These are phyloP conservation scores for Peromyscus eremicus DNA, from an alignment of 2,797 vertebrate genomes.

Conservation along the genomic window DNA sequence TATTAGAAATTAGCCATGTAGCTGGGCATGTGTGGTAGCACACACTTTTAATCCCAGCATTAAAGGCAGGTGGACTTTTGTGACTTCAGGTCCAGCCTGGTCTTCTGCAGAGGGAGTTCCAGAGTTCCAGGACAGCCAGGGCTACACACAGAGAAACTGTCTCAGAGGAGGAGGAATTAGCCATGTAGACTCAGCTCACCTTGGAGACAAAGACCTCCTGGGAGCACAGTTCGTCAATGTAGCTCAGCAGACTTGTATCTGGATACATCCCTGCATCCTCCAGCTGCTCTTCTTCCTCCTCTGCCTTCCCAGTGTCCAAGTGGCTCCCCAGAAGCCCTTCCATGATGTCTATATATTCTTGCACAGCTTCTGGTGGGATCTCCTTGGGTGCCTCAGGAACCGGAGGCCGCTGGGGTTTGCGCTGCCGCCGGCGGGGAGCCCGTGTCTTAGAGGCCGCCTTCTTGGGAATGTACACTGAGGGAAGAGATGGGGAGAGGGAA, in stretches of 20 bases:
- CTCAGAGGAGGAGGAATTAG: not conserved
- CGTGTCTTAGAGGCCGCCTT: constrained; percentile 78
- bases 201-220: constrained; percentile 84
- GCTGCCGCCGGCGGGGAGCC: constrained; percentile 72
- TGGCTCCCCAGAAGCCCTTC: constrained; percentile 74
- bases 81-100: not conserved
- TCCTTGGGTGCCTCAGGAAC: constrained; percentile 71
- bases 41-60: not conserved
- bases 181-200: constrained; percentile 69
- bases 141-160: not conserved
- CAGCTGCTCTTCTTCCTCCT: constrained; percentile 49
- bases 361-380: constrained; percentile 76
- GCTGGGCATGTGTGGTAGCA: not conserved
- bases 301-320: constrained; percentile 14
- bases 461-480: constrained; percentile 82
- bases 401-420: constrained; percentile 57
- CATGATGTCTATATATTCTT: constrained; percentile 85
- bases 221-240: constrained; percentile 85
- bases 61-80: not conserved
- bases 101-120: not conserved
- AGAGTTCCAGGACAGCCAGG: not conserved
- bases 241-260: constrained; percentile 78
- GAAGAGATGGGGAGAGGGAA: not conserved
- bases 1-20: not conserved
- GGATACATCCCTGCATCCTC: constrained; percentile 46